Percentiles rank a stretch among this genome's conserved stretches.
phyloP scores from a whole-genome alignment of 2,113 vertebrate species.

The Sphaerodactylus townsendi region DNA sequence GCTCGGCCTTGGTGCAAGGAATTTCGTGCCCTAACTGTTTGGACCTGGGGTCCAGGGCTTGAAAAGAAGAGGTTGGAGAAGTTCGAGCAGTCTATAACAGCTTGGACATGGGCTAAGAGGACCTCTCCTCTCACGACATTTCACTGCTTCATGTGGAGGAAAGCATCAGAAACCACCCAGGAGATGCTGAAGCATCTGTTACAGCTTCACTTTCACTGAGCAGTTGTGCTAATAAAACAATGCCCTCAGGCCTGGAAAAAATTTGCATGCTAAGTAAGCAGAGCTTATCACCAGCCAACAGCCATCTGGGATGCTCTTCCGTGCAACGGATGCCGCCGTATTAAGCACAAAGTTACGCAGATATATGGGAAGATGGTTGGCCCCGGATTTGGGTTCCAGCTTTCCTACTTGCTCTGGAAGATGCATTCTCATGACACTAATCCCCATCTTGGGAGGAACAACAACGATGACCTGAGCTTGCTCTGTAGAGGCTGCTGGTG shows the following conservation, averaged over 20 bases:
- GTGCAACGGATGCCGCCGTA: conserved; percentile 23
- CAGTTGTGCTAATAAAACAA: conserved; percentile 21
- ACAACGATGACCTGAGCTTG: background rate
- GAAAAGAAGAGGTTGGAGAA: no score
- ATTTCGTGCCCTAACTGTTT: conserved; percentile 31
- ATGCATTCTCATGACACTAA: background rate
- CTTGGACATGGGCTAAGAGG: background rate
- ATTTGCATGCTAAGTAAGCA: conserved; percentile 46
- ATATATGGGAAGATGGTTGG: background rate
- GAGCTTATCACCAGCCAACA: conserved; percentile 42
- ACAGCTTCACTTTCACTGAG: conserved; percentile 9
- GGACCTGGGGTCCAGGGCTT: background rate
- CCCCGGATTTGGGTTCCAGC: background rate
- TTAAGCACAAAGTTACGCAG: background rate
- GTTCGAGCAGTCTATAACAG: background rate
- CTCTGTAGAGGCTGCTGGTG: no score
- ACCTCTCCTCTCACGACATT: conserved; percentile 6
- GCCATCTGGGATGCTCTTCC: conserved; percentile 29
- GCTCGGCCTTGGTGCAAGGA: conserved; percentile 20
- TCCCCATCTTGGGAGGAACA: background rate
- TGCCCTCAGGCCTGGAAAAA: conserved; percentile 40
- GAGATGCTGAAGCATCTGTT: conserved; percentile 55
- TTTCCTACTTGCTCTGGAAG: background rate
- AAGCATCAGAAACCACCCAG: conserved; percentile 49
- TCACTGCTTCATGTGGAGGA: conserved; percentile 51